Evolutionary conservation across 2,113 vertebrate species (phyloP).

Genomic region (Sinocyclocheilus anophthalmus): DNA sequence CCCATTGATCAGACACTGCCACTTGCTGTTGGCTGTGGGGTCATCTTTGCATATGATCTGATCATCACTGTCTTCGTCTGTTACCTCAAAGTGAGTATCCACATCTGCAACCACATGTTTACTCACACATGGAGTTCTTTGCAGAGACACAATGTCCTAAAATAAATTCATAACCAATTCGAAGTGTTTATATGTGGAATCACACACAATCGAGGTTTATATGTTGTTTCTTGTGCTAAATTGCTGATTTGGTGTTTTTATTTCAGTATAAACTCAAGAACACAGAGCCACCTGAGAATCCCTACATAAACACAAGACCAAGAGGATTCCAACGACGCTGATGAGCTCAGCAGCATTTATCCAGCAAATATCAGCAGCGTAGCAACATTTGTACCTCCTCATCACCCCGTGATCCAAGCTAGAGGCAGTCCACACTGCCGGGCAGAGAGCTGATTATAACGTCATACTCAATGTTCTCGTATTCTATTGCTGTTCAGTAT

Average conservation of each 20-base stretch:
- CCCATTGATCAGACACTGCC: not conserved
- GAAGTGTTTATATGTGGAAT: not conserved
- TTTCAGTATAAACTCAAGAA: conserved; percentile 47
- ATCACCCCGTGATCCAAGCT: no score
- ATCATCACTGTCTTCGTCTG: conserved; percentile 11
- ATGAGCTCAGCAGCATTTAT: conserved; percentile 11
- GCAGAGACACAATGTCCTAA: not conserved
- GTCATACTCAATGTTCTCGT: no score
- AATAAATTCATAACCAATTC: not conserved
- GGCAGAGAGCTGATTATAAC: no score
- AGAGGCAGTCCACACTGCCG: no score
- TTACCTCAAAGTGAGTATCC: conserved; percentile 42
- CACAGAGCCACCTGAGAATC: conserved; percentile 8
- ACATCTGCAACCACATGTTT: not conserved
- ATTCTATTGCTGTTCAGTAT: not conserved
- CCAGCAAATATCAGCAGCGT: not conserved
- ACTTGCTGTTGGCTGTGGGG: not conserved
- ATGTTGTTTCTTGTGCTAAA: not conserved
- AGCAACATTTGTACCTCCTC: not conserved
- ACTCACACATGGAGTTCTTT: not conserved
- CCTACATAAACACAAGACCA: conserved; percentile 47
- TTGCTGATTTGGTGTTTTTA: not conserved
- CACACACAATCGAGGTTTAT: not conserved
- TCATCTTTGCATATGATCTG: conserved; percentile 9
- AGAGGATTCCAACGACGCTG: conserved; percentile 28